phyloP scores from a whole-genome alignment of 2,888 invertebrate species.

The Volucella bombylans region DNA sequence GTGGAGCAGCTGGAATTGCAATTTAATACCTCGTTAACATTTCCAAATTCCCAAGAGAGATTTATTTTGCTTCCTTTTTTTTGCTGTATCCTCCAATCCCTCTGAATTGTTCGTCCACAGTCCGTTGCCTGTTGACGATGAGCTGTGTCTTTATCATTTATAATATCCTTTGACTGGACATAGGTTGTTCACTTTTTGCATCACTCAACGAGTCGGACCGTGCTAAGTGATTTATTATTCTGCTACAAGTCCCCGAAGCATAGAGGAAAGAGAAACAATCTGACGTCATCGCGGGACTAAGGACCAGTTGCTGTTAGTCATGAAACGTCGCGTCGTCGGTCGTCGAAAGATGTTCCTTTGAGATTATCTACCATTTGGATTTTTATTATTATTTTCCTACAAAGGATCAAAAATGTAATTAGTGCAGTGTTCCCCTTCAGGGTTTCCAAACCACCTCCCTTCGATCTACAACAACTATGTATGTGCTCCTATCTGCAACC shows the following conservation, averaged over 20 bases:
- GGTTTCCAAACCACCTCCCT: not conserved
- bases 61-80: constrained; percentile 16
- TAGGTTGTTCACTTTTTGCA: constrained; percentile 24
- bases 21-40: constrained; percentile 56
- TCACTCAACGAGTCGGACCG: constrained; percentile 1
- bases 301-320: constrained; percentile 13
- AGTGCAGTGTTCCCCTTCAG: constrained; percentile 12
- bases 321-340: not conserved
- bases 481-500: not conserved
- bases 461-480: not conserved
- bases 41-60: constrained; percentile 45
- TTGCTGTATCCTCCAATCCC: not conserved
- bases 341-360: constrained; percentile 19
- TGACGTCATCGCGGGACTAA: not conserved
- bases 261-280: not conserved
- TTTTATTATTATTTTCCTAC: not conserved
- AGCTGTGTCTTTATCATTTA: constrained; percentile 34
- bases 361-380: constrained; percentile 12
- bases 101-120: not conserved
- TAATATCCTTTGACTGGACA: constrained; percentile 37
- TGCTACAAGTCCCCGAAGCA: not conserved
- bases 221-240: constrained; percentile 56
- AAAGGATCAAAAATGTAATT: constrained; percentile 35
- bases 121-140: too few relatives aligned
- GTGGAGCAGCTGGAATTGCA: constrained; percentile 15